These are phyloP conservation scores for Zingel zingel DNA, from an alignment of 2,113 vertebrate species.

Conservation along the genomic window DNA sequence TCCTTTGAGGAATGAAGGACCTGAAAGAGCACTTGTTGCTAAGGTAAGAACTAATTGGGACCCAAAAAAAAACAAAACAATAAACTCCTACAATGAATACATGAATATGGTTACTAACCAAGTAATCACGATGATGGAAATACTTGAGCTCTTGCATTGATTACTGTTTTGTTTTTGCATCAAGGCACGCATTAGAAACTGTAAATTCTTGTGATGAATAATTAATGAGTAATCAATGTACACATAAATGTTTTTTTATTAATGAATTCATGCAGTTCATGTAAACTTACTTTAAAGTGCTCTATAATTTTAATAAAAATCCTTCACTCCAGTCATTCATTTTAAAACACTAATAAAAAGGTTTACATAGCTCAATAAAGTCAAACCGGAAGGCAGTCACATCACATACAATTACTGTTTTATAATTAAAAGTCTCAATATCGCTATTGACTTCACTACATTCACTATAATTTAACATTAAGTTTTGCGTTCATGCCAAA, in stretches of 20 bases:
- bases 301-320: background rate
- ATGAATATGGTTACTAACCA: background rate
- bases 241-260: background rate
- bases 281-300: background rate
- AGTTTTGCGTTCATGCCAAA: background rate
- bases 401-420: background rate
- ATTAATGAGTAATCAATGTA: background rate
- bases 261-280: background rate
- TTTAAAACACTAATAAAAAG: background rate
- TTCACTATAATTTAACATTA: too few species aligned
- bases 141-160: background rate
- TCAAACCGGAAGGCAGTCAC: background rate
- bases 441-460: background rate
- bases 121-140: background rate
- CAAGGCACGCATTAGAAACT: background rate
- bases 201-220: background rate
- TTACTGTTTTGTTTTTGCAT: conserved; percentile 20
- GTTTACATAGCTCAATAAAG: background rate
- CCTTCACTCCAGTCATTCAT: background rate
- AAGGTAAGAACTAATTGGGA: background rate
- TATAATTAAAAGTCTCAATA: background rate
- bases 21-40: background rate
- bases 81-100: background rate
- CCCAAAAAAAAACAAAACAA: background rate
- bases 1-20: too few species aligned